phyloP scores from a whole-genome alignment of 2,888 invertebrate species.

The Megalurothrips usitatus region DNA sequence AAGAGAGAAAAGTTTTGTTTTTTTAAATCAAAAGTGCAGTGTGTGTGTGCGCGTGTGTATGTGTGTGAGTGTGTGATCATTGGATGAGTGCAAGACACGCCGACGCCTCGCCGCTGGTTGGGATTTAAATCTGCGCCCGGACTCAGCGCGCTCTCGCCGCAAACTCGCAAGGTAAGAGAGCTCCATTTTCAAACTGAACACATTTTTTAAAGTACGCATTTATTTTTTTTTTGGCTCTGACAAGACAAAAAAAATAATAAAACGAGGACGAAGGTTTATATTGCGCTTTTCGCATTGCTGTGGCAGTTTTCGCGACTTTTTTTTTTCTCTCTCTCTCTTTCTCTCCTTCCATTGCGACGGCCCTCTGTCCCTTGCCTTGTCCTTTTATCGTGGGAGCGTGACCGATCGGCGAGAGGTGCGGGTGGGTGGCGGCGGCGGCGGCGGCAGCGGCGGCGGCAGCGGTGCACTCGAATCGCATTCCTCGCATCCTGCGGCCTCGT shows the following conservation, averaged over 20 bases:
- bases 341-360: no score
- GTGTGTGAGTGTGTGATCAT: not conserved
- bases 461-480: no score
- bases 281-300: not conserved
- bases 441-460: not conserved
- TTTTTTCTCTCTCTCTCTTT: not conserved
- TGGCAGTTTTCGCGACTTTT: not conserved
- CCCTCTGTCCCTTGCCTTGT: not conserved
- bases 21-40: not conserved
- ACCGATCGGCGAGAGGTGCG: not conserved
- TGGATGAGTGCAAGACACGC: not conserved
- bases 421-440: not conserved
- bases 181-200: no score
- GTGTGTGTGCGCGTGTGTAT: no score
- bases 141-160: slow-evolving; percentile 33
- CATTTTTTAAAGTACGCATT: no score
- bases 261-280: no score
- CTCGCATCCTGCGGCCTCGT: no score
- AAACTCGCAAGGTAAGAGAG: not conserved
- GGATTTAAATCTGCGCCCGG: slow-evolving; percentile 20
- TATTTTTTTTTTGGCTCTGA: no score
- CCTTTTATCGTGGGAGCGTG: not conserved
- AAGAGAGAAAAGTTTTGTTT: not conserved
- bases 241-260: no score
- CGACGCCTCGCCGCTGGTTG: not conserved